phyloP scores from a whole-genome alignment of 1,140 invertebrate species.

The Thaumetopoea pityocampa region DNA sequence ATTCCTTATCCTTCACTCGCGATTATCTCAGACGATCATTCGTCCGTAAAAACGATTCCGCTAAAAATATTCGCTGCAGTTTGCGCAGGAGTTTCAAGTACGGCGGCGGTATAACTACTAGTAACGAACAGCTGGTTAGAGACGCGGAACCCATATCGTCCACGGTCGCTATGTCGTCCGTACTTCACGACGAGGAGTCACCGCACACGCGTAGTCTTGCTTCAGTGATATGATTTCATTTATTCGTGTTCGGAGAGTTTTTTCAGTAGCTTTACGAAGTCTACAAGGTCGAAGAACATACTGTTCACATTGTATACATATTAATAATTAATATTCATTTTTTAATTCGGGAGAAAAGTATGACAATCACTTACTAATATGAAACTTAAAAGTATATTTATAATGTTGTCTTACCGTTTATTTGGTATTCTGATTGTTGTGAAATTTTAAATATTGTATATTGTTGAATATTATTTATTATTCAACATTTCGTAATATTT shows the following conservation, averaged over 20 bases:
- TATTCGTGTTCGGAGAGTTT: slow-evolving; percentile 3
- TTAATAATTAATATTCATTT: too few species aligned
- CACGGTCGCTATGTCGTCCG: slow-evolving; percentile 56
- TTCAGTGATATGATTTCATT: slow-evolving; percentile 49
- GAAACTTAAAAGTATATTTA: too few species aligned
- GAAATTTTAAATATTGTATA: too few species aligned
- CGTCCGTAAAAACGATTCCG: slow-evolving; percentile 58
- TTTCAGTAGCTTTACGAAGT: too few species aligned
- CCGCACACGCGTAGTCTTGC: slow-evolving; percentile 41
- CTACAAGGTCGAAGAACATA: too few species aligned
- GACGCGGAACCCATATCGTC: slow-evolving; percentile 62
- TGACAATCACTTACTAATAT: too few species aligned
- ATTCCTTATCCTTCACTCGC: slow-evolving; percentile 46
- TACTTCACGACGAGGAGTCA: slow-evolving; percentile 25
- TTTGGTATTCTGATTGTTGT: too few species aligned
- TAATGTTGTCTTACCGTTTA: too few species aligned
- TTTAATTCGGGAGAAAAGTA: too few species aligned
- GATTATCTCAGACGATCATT: slow-evolving; percentile 56
- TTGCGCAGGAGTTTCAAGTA: slow-evolving; percentile 59
- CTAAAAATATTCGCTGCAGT: slow-evolving; percentile 59
- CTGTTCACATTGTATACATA: too few species aligned
- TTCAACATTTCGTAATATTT: too few species aligned
- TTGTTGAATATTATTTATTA: too few species aligned
- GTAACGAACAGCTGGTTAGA: slow-evolving; percentile 58
- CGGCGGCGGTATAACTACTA: slow-evolving; percentile 47